These are phyloP conservation scores for Herpailurus yagouaroundi DNA, from an alignment of 2,113 vertebrate species.

Conservation along the genomic window DNA sequence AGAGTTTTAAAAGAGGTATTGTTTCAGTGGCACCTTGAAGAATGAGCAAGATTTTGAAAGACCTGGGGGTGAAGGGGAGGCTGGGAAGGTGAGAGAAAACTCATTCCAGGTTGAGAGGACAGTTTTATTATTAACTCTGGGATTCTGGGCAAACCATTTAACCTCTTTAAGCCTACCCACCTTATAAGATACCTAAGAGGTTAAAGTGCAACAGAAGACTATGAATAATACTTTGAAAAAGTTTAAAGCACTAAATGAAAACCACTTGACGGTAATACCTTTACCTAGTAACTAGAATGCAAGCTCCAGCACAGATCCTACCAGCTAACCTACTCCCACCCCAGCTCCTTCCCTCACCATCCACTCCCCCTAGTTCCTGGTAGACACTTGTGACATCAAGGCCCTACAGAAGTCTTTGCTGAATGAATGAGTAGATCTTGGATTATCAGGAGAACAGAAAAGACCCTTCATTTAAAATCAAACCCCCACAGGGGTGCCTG, in stretches of 20 bases:
- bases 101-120: neutral
- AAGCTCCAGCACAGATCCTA: neutral
- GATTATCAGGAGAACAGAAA: neutral
- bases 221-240: neutral
- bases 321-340: too few relatives aligned
- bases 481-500: neutral
- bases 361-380: neutral
- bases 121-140: neutral
- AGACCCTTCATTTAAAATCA: neutral
- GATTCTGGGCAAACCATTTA: neutral
- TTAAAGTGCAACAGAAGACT: neutral
- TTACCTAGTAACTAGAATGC: neutral
- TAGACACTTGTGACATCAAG: neutral
- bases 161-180: neutral
- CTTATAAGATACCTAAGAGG: neutral
- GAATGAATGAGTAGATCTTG: neutral
- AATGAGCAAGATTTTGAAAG: neutral
- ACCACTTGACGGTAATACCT: neutral
- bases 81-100: neutral
- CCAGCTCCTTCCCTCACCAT: neutral
- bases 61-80: too few relatives aligned
- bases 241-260: neutral
- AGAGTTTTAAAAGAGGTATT: neutral
- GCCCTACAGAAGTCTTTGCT: neutral
- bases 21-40: neutral